Base-by-base conservation (phyloP, 2,888 invertebrate species). In the Lysandra bellargus region DNA sequence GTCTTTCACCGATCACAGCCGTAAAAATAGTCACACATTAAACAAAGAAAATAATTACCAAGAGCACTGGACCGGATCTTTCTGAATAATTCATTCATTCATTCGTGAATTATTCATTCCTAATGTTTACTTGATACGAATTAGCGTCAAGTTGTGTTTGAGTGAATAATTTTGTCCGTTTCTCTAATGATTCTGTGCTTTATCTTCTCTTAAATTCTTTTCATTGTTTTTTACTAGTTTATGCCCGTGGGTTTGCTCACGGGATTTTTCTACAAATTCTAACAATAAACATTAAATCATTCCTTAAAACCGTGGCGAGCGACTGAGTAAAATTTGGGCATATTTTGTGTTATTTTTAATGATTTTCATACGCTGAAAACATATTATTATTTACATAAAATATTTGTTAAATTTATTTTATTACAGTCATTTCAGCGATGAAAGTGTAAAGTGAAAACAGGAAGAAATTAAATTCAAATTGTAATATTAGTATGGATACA, bases 11-110 rank as follows among this genome's bases (percentile, higher is more conserved):
- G 33, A 69, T 17, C 64, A 37, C 5, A 33, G 4, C 4, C 33
- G 9, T 74, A 44, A 44, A 6, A 73, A 73, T 74, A 44, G 44
- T 23, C 74, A 73, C 73, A n/a, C n/a, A n/a, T 74, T 74, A 44
- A 44, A 74, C 69, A 69, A 74, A 44, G 74, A 74, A 74, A 74
- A 74, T 74, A 74, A 74, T 74, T 74, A 74, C 74, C 40, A 7
- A 2, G 44, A 23, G 9, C 14, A 74, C 23, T 23, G 74, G 74
- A 44, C 9, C 23, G 74, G 44, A 44, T 23, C 74, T 74, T 33
- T 69, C 30, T 74, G 44, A 74, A 44, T 74, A 44, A 74, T 74
- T 74, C 74, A 74, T 73, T 73, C 73, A 40, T 44, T 74, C 44
- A 7, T 30, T 74, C 9, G n/a, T 74, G 74, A 74, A 74, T 74